A percentile compares a stretch with the other conserved stretches of the same genome.
These are phyloP conservation scores for Procambarus clarkii DNA, from an alignment of 1,140 invertebrate species.

Conservation along the genomic window DNA sequence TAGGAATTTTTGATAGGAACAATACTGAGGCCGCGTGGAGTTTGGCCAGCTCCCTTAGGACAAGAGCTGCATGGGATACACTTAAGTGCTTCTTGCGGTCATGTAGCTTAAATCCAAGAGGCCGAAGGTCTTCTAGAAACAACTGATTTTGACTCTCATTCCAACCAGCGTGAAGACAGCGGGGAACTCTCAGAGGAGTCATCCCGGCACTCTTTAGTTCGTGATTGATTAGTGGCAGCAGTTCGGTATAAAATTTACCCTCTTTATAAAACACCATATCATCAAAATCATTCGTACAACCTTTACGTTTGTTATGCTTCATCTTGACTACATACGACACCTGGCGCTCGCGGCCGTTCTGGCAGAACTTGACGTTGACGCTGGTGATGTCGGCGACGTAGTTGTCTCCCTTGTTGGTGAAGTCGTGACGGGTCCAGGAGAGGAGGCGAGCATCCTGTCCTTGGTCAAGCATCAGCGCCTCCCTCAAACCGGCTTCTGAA, in stretches of 20 bases:
- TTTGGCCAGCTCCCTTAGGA: conserved; percentile 40
- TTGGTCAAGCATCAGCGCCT: conserved; percentile 5
- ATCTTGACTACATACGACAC: conserved; percentile 54
- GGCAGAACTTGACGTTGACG: conserved; percentile 20
- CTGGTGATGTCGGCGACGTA: conserved; percentile 39
- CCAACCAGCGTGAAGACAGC: not conserved
- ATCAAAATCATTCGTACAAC: not conserved
- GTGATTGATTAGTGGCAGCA: conserved; percentile 30
- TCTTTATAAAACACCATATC: conserved; percentile 40
- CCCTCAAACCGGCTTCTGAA: not conserved
- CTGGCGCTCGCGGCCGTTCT: not conserved
- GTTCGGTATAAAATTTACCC: conserved; percentile 16
- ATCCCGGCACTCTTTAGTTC: not conserved
- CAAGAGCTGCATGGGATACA: conserved; percentile 21
- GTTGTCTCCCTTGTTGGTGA: conserved; percentile 58
- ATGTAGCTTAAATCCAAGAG: conserved; percentile 23
- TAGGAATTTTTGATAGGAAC: not conserved
- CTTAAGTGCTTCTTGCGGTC: conserved; percentile 27
- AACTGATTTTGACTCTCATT: not conserved
- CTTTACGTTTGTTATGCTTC: not conserved
- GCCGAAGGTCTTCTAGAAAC: conserved; percentile 37
- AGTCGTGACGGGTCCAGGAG: conserved; percentile 22
- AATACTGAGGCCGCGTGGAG: conserved; percentile 48
- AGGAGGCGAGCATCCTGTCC: conserved; percentile 23
- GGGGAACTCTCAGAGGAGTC: conserved; percentile 18